Base-by-base conservation (phyloP, 2,888 invertebrate genomes). In the Taphrorychus bicolor region DNA sequence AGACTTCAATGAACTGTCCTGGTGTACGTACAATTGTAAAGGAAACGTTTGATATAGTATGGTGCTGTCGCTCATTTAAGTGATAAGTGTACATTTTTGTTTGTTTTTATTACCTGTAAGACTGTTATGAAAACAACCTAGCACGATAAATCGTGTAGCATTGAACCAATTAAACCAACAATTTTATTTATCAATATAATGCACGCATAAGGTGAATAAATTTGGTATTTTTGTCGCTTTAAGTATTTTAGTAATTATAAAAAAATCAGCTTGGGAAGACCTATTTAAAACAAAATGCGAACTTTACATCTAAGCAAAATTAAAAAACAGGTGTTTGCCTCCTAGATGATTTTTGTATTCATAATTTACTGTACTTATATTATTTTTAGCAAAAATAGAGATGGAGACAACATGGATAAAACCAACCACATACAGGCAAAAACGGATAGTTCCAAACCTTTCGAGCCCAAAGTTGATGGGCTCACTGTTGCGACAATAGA, bases 331-430 rank as follows among this genome's bases (percentile, higher is more conserved):
- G n/a, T n/a, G n/a, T n/a, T n/a, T n/a, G n/a, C n/a, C n/a, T n/a
- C n/a, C n/a, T n/a, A n/a, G n/a, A n/a, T n/a, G n/a, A n/a, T n/a
- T n/a, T n/a, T n/a, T n/a, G n/a, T n/a, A n/a, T n/a, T n/a, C n/a
- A n/a, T n/a, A n/a, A n/a, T n/a, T n/a, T n/a, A n/a, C n/a, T n/a
- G n/a, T n/a, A n/a, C n/a, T n/a, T n/a, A n/a, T n/a, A n/a, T n/a
- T n/a, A n/a, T n/a, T 73, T 74, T 59, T 71, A 82, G 82, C 76
- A 77, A 79, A 80, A 79, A 80, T 77, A 81, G 77, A 77, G 80
- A 82, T 82, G 82, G 81, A 79, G 76, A 78, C 76, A 79, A 77
- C 77, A 82, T 82, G 82, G 81, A 79, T 74, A 80, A 76, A 76
- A 77, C 75, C 77, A 81, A 82, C 75, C 79, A 82, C 74, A 76